Base-by-base conservation (phyloP, 2,797 vertebrate species). In the Xerus rutilus region DNA sequence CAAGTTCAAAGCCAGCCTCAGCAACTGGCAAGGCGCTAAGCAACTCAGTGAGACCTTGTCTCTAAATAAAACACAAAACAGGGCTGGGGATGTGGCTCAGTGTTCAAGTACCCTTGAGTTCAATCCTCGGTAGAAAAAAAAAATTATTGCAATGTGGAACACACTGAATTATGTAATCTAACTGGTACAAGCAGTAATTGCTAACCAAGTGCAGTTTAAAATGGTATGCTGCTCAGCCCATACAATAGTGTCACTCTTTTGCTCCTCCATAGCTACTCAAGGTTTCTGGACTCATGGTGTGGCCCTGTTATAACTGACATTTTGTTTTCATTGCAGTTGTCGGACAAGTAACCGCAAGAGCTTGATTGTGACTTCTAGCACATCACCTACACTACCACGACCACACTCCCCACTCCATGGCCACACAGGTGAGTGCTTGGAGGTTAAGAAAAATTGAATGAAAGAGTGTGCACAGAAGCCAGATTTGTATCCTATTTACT, bases 291-390 rank as follows among this genome's bases (percentile, higher is more conserved):
- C 49, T 35, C 45, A 7, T 76, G 59, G 2, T 74, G 28, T 90
- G 62, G 7, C 28, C 78, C 67, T 77, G 6, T 81, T 76, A 8
- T 89, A 94, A 95, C 21, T 86, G 49, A 89, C 74, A 62, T 86
- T 89, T 93, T 88, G 69, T 96, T 97, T 96, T 96, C 89, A 45
- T 98, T 98, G 85, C 98, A 99, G 99, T 98, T 99, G 99, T 98
- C 99, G 99, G 93, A 99, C 99, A 5, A 99, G 99, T 99, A 99
- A 99, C 98, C 99, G 99, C 95, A 99, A 99, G 98, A 99, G 99
- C 96, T 99, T 99, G 98, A 99, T 99, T 14, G 99, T 99, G 98
- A 99, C 99, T 15, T 99, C 99, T 96, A 99, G 99, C 98, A 99
- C 99, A 25, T 99, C 99, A 85, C 99, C 99, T 35, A 99, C 99